Evolutionary conservation across 1,140 invertebrate species (phyloP).

Genomic region (Pachypeltis micranthus): DNA sequence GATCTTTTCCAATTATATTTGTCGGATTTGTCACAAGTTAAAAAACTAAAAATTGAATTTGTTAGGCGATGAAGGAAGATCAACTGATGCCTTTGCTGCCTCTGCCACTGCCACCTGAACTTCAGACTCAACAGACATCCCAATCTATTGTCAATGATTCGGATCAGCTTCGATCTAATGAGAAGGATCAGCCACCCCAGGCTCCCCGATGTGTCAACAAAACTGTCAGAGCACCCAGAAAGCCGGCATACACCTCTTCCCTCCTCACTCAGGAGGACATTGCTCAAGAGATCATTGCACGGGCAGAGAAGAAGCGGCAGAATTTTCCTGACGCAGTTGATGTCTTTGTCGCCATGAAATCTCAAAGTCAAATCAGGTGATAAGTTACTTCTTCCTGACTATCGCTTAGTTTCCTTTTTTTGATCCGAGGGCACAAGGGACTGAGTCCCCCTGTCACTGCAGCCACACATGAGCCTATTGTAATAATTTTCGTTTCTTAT

Average conservation of each 20-base stretch:
- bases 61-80: no score
- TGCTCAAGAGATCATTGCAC: constrained; percentile 37
- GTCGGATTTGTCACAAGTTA: no score
- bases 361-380: constrained; percentile 38
- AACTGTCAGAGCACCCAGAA: background rate
- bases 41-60: no score
- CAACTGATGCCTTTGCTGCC: no score
- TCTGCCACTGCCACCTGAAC: no score
- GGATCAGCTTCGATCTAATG: no score
- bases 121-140: no score
- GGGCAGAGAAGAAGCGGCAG: constrained; percentile 30
- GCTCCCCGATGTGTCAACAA: background rate
- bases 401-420: background rate
- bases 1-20: no score
- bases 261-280: constrained; percentile 39
- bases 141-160: no score
- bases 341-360: constrained; percentile 39
- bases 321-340: constrained; percentile 34
- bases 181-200: no score
- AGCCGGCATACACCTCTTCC: constrained; percentile 32
- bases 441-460: no score
- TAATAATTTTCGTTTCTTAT: constrained; percentile 3
- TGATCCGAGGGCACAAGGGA: no score
- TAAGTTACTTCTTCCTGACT: background rate
- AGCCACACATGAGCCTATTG: constrained; percentile 3